Percentiles rank a stretch among this genome's conserved stretches.
Conservation (phyloP, 2,113 vertebrate species). For the Gnathonemus echidnorhynchus region DNA sequence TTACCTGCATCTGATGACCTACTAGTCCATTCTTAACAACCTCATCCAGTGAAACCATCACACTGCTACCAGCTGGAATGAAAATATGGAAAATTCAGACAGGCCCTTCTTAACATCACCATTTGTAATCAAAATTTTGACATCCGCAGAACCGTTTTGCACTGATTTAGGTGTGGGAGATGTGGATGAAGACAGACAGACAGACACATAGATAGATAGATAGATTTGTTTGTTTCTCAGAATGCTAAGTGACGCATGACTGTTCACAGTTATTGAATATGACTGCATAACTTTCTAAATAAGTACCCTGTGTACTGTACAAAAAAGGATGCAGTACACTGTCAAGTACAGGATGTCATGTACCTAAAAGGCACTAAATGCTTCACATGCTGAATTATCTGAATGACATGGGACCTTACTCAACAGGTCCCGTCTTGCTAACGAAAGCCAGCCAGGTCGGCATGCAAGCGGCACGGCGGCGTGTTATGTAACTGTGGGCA, state of each 20-base stretch:
- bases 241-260: background rate
- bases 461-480: background rate
- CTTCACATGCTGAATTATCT: background rate
- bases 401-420: background rate
- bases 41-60: background rate
- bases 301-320: background rate
- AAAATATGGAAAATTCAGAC: background rate
- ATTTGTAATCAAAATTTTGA: background rate
- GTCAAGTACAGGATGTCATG: background rate
- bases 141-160: background rate
- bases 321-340: background rate
- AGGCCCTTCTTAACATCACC: background rate
- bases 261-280: background rate
- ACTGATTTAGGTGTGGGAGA: background rate
- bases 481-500: constrained; percentile 16
- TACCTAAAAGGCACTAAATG: background rate
- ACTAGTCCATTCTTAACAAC: background rate
- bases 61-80: background rate
- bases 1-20: background rate
- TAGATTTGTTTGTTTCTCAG: background rate
- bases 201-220: background rate
- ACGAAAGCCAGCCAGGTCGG: background rate
- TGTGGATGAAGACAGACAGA: background rate
- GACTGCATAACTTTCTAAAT: background rate
- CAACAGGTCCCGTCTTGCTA: background rate